Evolutionary conservation across 2,113 vertebrate genomes (phyloP).

Genomic region (Clarias macrocephalus): DNA sequence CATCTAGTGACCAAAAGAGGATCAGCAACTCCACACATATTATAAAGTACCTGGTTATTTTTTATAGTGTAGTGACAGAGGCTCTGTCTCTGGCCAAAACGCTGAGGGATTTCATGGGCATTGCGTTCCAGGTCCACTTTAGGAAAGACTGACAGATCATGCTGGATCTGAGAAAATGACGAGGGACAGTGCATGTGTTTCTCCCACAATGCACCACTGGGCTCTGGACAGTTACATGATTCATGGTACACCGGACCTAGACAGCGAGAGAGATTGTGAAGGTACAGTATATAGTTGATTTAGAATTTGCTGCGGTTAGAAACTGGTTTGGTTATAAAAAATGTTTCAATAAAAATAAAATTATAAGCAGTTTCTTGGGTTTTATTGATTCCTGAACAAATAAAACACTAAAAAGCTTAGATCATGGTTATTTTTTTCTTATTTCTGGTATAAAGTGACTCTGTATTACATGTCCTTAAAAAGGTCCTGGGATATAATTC

Average conservation of each 20-base stretch:
- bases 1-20: background rate
- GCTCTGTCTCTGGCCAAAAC: conserved; percentile 93
- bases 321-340: background rate
- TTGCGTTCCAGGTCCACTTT: conserved; percentile 85
- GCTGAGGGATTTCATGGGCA: conserved; percentile 83
- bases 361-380: background rate
- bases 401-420: background rate
- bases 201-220: conserved; percentile 79
- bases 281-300: background rate
- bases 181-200: conserved; percentile 84
- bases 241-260: conserved; percentile 92
- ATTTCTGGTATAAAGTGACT: background rate
- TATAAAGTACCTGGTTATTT: conserved; percentile 55
- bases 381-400: background rate
- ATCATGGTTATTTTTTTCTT: background rate
- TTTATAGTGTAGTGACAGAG: conserved; percentile 97
- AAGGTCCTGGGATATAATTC: too few species aligned
- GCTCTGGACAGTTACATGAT: conserved; percentile 87
- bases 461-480: background rate
- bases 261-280: background rate
- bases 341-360: background rate
- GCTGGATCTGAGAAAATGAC: conserved; percentile 84
- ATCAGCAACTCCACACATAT: background rate
- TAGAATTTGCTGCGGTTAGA: background rate
- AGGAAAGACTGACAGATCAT: conserved; percentile 79